Conservation (phyloP, 2,113 vertebrate species). For the Ramphastos sulfuratus region DNA sequence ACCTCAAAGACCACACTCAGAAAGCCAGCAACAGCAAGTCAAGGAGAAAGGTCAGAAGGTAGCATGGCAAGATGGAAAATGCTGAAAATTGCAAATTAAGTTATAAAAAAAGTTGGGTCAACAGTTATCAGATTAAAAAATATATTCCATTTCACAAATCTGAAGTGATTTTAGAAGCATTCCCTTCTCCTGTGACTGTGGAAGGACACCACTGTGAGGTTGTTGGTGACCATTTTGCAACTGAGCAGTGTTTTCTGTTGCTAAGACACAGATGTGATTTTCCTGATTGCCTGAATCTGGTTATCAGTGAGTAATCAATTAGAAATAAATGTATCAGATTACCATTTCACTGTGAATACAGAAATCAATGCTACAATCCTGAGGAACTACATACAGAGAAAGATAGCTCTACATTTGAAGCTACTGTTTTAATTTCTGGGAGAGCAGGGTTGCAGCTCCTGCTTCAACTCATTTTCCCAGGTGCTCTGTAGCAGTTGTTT, state of each 20-base stretch:
- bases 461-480: not conserved
- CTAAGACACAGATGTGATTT: conserved; percentile 51
- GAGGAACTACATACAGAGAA: not conserved
- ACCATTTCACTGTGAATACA: not conserved
- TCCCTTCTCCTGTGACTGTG: not conserved
- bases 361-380: not conserved
- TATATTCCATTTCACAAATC: not conserved
- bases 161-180: conserved; percentile 9
- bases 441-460: not conserved
- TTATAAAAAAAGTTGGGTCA: not conserved
- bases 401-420: not conserved
- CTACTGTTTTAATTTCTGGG: not conserved
- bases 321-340: conserved; percentile 26
- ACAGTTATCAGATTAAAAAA: not conserved
- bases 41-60: not conserved
- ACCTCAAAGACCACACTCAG: not conserved
- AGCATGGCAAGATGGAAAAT: not conserved
- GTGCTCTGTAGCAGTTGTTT: not conserved
- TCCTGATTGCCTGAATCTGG: conserved; percentile 15
- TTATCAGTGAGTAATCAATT: conserved; percentile 20
- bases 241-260: conserved; percentile 56
- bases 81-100: not conserved
- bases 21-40: not conserved
- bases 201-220: not conserved
- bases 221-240: conserved; percentile 19